phyloP scores from a whole-genome alignment of 23 tunicate genomes.

The Halocynthia aurantium region DNA sequence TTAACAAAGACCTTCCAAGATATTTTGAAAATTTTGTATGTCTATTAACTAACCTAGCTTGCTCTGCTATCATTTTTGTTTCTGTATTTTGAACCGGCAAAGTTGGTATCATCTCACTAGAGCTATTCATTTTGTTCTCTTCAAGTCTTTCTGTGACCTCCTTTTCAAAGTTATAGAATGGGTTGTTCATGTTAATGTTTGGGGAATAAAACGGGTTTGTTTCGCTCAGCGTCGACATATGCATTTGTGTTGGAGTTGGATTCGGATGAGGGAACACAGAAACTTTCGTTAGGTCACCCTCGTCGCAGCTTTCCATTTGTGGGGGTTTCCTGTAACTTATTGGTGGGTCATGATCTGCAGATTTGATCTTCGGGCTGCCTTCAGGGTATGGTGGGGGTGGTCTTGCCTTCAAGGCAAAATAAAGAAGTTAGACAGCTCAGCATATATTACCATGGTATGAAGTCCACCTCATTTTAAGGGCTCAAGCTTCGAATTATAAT shows the following conservation, averaged over 20 bases:
- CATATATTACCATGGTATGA: no score
- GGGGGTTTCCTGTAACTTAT: conserved; percentile 23
- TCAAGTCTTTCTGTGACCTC: no score
- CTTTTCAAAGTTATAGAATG: neutral
- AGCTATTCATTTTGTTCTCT: no score
- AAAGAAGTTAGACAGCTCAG: no score
- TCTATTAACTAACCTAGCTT: no score
- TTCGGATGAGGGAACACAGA: conserved; percentile 25
- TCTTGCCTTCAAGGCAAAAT: neutral
- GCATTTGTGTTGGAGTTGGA: conserved; percentile 11
- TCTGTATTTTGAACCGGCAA: no score
- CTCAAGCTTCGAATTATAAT: no score
- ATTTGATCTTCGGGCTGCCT: conserved; percentile 2
- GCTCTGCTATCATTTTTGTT: no score
- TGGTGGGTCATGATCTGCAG: conserved; percentile 15
- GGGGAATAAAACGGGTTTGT: conserved; percentile 20
- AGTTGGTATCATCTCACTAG: no score
- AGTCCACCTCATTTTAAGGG: no score
- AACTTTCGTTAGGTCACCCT: conserved; percentile 15
- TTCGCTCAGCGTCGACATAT: conserved; percentile 9
- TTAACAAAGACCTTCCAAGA: no score
- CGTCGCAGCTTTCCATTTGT: conserved; percentile 20
- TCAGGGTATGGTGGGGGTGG: conserved; percentile 21
- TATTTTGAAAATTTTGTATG: no score
- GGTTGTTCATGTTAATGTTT: conserved; percentile 9